Percentiles rank a stretch among this genome's conserved stretches.
These are phyloP conservation scores for Mercenaria mercenaria DNA, from an alignment of 1,140 invertebrate species.

Conservation along the genomic window DNA sequence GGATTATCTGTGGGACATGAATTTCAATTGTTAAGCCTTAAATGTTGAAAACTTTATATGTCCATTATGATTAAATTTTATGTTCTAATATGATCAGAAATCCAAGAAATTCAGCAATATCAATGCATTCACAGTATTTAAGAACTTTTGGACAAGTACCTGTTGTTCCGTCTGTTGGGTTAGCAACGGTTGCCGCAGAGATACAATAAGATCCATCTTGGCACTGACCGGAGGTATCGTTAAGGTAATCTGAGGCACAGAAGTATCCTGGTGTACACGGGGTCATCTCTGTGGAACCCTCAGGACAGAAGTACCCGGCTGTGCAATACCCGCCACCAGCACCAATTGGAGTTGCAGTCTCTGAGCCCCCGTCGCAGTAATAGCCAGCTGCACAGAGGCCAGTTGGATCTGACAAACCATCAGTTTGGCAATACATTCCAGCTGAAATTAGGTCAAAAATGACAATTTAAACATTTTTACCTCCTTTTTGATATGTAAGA, in stretches of 20 bases:
- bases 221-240: constrained; percentile 76
- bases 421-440: constrained; percentile 78
- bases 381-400: constrained; percentile 80
- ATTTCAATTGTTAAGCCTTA: too few relatives aligned
- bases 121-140: too few relatives aligned
- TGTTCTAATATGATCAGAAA: too few relatives aligned
- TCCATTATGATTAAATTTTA: too few relatives aligned
- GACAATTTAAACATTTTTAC: neutral
- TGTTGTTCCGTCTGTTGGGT: constrained; percentile 83
- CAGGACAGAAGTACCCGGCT: constrained; percentile 78
- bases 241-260: constrained; percentile 78
- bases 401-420: constrained; percentile 71
- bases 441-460: too few relatives aligned
- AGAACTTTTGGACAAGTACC: too few relatives aligned
- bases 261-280: constrained; percentile 79
- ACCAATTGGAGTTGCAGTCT: constrained; percentile 72
- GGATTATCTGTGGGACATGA: too few relatives aligned
- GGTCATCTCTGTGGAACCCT: constrained; percentile 74
- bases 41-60: too few relatives aligned
- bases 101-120: too few relatives aligned
- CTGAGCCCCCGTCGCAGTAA: constrained; percentile 79
- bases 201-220: constrained; percentile 81
- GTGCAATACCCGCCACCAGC: constrained; percentile 73
- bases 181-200: constrained; percentile 73
- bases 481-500: too few relatives aligned